Base-by-base conservation (phyloP, 1,140 invertebrate genomes). In the Eciton burchellii region DNA sequence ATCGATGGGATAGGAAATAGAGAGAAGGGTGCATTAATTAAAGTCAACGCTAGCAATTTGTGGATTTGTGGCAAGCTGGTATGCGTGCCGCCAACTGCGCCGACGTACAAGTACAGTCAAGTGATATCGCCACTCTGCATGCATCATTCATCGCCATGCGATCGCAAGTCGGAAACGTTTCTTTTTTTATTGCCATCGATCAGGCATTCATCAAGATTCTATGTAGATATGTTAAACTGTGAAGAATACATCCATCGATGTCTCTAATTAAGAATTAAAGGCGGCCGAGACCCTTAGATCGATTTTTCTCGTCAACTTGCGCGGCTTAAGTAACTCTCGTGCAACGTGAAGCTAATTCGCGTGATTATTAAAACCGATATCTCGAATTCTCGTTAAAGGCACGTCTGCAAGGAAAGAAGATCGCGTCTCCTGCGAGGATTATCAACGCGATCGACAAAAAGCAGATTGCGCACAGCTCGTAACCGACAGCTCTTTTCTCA, bases 11-110 rank as follows among this genome's bases (percentile, higher is more conserved):
- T 74, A 82, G 81, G 57, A 72, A 81, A 84, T 86, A 72, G 65
- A 41, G 74, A 86, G 79, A 88, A 90, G 89, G 88, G 87, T 86
- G 89, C 88, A 81, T 84, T 90, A 89, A 90, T 90, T 89, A 90
- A 83, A 86, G 86, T 86, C 82, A 79, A 83, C 71, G 82, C 54
- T 71, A 73, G 85, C 85, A 88, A 89, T 89, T 87, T 89, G 88
- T 82, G 88, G 89, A 90, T 90, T 90, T 86, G 88, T 66, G 88
- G 86, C 59, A 45, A 83, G 68, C 85, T 85, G 6, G 76, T 49
- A 63, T 56, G 81, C 72, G 60, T 82, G 68, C 84, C 73, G 29
- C 45, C 63, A 52, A 66, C 9, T 52, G 52, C 47, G 35, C 74
- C 70, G 74, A 79, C 70, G 8, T 70, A 79, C 41, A 57, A 41